Evolutionary conservation across 2,888 invertebrate species (phyloP), one percentile per base, ranked within the genome.

Genomic region (Sinohyriopsis cumingii): DNA sequence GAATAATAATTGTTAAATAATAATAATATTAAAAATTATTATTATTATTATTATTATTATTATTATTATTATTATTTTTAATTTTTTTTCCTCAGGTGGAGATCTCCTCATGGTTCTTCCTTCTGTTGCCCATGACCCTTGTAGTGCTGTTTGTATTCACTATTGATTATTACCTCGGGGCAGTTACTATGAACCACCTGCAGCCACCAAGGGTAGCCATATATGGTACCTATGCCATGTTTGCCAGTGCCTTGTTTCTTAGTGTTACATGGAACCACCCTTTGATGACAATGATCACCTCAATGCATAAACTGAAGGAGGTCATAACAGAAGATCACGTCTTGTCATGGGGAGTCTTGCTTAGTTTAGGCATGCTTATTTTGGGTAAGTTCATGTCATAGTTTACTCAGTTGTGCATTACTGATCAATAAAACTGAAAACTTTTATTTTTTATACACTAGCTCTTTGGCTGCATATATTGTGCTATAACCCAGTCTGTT

Each of bases 131-230:
- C 18, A 73, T 90, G n/a, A 54, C 86, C 5, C 77, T 90, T n/a
- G 88, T 91, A 19, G 82, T 90, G 45, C 66, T 90, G 18, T 87
- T 90, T 72, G 89, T 91, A 9, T 89, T 91, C 72, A 86, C 92
- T 22, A 77, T 91, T n/a, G 91, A 91, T 84, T 92, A 90, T 81
- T 92, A 92, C 81, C 89, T 91, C 4, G 91, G 91, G 75, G 82
- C 87, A 6, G 85, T 90, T 2, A 88, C 89, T 70, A 67, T 77
- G 12, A 89, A 86, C 67, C 88, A 88, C 73, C 84, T 90, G 25
- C 89, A 90, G 62, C 77, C 83, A 6, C 67, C 79, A 12, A 80
- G 80, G 65, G 82, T 89, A 6, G 90, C 91, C 3, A 83, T 90
- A 28, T 88, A 89, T 82, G 89, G 90, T 25, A 82, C 90, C 0